Conservation (phyloP, 2,113 vertebrate species). For the Coryphaenoides rupestris region DNA sequence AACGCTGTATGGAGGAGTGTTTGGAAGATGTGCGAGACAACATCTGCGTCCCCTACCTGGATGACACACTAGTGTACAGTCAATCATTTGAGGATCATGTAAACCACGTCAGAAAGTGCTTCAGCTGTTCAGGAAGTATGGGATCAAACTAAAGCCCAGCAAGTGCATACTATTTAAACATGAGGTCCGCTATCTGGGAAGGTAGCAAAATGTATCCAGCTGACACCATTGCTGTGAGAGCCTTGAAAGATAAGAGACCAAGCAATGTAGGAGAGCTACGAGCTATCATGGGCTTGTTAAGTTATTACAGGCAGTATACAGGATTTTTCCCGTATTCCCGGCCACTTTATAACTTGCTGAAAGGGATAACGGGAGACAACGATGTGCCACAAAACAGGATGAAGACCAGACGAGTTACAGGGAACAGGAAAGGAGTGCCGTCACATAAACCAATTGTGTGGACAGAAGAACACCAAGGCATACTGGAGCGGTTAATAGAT, state of each 20-base stretch:
- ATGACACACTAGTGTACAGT: slow-evolving; percentile 9
- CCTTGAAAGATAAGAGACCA: slow-evolving; percentile 4
- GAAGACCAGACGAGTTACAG: neutral
- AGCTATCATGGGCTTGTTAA: slow-evolving; percentile 16
- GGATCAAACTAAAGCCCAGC: slow-evolving; percentile 11
- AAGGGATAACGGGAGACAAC: neutral
- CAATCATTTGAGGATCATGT: slow-evolving; percentile 10
- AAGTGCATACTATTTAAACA: slow-evolving; percentile 16
- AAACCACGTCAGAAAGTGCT: slow-evolving; percentile 8
- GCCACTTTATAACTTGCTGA: slow-evolving; percentile 2
- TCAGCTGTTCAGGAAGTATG: neutral
- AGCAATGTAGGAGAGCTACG: neutral
- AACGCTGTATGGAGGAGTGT: too few species aligned
- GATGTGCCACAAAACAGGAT: neutral
- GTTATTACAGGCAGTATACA: slow-evolving; percentile 19
- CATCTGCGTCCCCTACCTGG: slow-evolving; percentile 9
- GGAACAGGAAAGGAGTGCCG: neutral
- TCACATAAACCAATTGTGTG: neutral
- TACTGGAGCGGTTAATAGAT: neutral
- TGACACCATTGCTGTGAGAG: slow-evolving; percentile 1
- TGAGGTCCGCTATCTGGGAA: slow-evolving; percentile 7
- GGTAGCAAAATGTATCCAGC: slow-evolving; percentile 7
- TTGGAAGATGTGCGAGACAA: too few species aligned
- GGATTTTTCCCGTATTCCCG: slow-evolving; percentile 15
- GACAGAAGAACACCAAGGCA: neutral